Conservation (phyloP, 2,797 vertebrate species). For the Hozukius guyotensis region DNA sequence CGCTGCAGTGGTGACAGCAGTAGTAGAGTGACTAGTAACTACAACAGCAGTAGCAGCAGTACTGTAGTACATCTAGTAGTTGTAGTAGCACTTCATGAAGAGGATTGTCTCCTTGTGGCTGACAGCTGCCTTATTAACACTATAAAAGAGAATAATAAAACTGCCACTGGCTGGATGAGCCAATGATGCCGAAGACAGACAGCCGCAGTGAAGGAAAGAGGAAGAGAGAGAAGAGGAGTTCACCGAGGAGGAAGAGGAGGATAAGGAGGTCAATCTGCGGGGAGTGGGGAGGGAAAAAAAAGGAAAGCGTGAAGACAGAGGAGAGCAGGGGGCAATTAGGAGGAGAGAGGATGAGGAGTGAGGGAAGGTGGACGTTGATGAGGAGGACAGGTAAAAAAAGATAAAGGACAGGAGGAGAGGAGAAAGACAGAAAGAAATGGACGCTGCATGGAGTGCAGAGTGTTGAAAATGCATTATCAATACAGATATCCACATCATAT, state of each 20-base stretch:
- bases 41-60: neutral
- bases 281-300: too few species aligned
- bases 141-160: constrained; percentile 63
- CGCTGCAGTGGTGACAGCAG: neutral
- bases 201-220: neutral
- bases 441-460: neutral
- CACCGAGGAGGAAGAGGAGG: neutral
- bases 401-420: constrained; percentile 1
- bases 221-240: neutral
- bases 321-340: neutral
- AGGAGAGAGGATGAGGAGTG: neutral
- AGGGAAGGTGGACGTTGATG: neutral
- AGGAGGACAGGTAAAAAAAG: neutral
- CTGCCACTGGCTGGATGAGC: constrained; percentile 39
- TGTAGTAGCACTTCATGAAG: constrained; percentile 10
- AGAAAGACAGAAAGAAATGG: neutral
- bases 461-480: constrained; percentile 53
- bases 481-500: constrained; percentile 40
- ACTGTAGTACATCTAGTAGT: neutral
- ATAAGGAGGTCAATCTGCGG: neutral
- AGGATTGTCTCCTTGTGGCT: constrained; percentile 40
- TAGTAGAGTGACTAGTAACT: neutral
- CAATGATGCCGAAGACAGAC: constrained; percentile 29
- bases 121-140: constrained; percentile 66
- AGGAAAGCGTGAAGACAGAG: neutral